phyloP scores from a whole-genome alignment of 2,113 vertebrate genomes.

The Oryzias celebensis region DNA sequence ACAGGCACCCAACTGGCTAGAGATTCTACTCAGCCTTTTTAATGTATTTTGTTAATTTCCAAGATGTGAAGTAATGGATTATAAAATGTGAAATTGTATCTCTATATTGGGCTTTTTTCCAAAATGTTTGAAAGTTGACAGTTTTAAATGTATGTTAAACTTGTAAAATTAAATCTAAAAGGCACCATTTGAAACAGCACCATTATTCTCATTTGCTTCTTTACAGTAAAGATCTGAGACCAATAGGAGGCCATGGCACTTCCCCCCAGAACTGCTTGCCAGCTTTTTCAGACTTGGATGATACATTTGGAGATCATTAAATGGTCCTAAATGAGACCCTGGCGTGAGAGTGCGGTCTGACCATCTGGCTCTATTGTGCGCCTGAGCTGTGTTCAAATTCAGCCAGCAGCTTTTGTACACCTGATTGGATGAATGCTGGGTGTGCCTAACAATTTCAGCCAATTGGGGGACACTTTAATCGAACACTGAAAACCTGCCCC shows the following conservation, averaged over 20 bases:
- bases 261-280: slow-evolving; percentile 58
- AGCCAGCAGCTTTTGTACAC: slow-evolving; percentile 49
- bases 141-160: too few species aligned
- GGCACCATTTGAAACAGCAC: too few species aligned
- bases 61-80: too few species aligned
- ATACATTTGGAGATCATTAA: slow-evolving; percentile 77
- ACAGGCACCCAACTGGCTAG: too few species aligned
- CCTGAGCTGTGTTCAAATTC: slow-evolving; percentile 48
- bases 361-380: slow-evolving; percentile 76
- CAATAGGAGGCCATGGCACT: slow-evolving; percentile 46
- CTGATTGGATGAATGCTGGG: slow-evolving; percentile 57
- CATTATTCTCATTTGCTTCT: slow-evolving; percentile 7
- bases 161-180: too few species aligned
- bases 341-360: slow-evolving; percentile 72
- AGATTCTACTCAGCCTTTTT: too few species aligned
- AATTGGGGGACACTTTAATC: slow-evolving; percentile 47
- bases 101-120: too few species aligned
- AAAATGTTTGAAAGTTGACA: too few species aligned
- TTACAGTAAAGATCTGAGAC: slow-evolving; percentile 31
- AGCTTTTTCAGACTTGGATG: slow-evolving; percentile 68
- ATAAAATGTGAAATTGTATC: too few species aligned
- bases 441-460: slow-evolving; percentile 33
- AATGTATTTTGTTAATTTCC: too few species aligned
- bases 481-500: slow-evolving; percentile 25
- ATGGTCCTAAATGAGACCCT: slow-evolving; percentile 77